Evolutionary conservation across 2,888 invertebrate species (phyloP).

Genomic region (Zootermopsis nevadensis): DNA sequence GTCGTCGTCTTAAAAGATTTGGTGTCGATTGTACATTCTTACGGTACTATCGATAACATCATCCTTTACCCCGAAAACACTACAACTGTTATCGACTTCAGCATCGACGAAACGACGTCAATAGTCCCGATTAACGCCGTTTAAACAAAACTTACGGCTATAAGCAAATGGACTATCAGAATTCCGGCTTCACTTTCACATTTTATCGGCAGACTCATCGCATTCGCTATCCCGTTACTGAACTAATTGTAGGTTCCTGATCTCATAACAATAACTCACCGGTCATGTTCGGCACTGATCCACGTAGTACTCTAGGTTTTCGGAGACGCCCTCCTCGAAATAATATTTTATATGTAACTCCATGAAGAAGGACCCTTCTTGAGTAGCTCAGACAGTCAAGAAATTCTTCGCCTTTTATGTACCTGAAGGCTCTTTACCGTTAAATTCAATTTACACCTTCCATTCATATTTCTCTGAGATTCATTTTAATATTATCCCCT

Average conservation of each 20-base stretch:
- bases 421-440: too few species aligned
- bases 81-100: not conserved
- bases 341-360: too few species aligned
- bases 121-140: not conserved
- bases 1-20: not conserved
- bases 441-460: too few species aligned
- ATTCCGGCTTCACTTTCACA: not conserved
- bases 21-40: slow-evolving; percentile 1
- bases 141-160: not conserved
- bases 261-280: not conserved
- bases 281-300: too few species aligned
- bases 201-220: not conserved
- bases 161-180: not conserved
- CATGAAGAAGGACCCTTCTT: too few species aligned
- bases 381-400: too few species aligned
- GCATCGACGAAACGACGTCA: not conserved
- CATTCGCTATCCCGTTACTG: not conserved
- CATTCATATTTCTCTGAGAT: too few species aligned
- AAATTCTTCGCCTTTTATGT: too few species aligned
- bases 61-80: not conserved
- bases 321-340: too few species aligned
- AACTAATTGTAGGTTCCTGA: not conserved
- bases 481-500: too few species aligned
- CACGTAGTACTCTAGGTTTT: too few species aligned
- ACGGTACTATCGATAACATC: not conserved